These are phyloP conservation scores for Balaeniceps rex DNA, from an alignment of 2,113 vertebrate species.

Conservation along the genomic window DNA sequence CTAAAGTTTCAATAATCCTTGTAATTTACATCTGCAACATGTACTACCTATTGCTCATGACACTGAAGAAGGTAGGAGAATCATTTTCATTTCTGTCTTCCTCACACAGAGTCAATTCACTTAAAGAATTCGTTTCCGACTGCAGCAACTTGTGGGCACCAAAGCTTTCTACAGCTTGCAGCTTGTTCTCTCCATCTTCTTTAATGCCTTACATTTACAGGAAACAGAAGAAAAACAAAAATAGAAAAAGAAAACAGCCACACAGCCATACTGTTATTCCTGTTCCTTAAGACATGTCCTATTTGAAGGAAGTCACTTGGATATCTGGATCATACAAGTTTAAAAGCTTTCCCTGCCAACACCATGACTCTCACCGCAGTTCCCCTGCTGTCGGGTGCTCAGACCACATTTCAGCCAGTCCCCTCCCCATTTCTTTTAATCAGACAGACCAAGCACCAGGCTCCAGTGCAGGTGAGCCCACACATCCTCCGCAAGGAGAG, in stretches of 20 bases:
- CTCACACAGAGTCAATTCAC: neutral
- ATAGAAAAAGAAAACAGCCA: neutral
- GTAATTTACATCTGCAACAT: neutral
- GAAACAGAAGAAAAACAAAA: neutral
- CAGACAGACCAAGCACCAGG: neutral
- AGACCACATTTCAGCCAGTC: neutral
- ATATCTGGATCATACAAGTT: neutral
- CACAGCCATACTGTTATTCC: neutral
- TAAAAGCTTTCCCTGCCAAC: neutral
- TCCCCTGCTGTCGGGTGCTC: neutral
- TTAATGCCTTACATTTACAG: conserved; percentile 31
- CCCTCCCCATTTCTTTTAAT: neutral
- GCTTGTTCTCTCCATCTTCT: conserved; percentile 7
- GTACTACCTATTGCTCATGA: conserved; percentile 94
- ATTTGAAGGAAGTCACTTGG: neutral
- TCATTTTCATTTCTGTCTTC: conserved; percentile 62
- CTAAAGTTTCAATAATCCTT: neutral
- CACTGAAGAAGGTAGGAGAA: conserved; percentile 91
- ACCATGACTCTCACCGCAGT: neutral
- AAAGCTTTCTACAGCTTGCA: conserved; percentile 27
- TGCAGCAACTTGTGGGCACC: conserved; percentile 21
- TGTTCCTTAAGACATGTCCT: neutral
- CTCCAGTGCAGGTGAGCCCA: neutral
- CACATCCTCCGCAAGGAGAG: neutral
- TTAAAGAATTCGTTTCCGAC: neutral